Base-by-base conservation (phyloP, 2,113 vertebrate species). In the Onychostoma macrolepis region DNA sequence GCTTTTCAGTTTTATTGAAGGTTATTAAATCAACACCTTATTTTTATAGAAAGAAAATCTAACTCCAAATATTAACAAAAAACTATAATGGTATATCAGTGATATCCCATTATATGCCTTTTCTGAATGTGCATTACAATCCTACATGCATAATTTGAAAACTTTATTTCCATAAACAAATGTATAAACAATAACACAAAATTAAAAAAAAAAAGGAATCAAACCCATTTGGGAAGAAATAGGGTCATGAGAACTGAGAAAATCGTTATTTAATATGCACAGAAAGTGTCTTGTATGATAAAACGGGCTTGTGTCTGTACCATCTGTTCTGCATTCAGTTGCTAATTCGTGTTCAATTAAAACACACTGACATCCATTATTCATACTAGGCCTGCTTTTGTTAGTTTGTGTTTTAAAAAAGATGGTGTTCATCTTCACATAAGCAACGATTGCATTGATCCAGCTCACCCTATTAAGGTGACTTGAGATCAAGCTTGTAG, bases 281-380 rank as follows among this genome's bases (percentile, higher is more conserved):
- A 85, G 28, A 53, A 82, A 80, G 48, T 45, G 53, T 83, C 50
- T 36, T 79, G 75, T 61, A 53, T 85, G 80, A 87, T 50, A 84
- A 87, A 84, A 89, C 85, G 30, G 43, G 28, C 43, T 30, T 89
- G 77, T 78, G 76, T 74, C 33, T 65, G 61, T 21, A 41, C 81
- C 90, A 90, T 83, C 81, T 89, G 86, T 80, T 85, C 78, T 61
- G 83, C 77, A 91, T 90, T 89, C 84, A 90, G 65, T 87, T 87
- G 86, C 84, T 89, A 85, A 89, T 91, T 89, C 77, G 28, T 72
- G 69, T 63, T 86, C 69, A 82, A 81, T 87, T 81, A 89, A 89
- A 90, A 89, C 80, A 80, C 65, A 89, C 36, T 84, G 63, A 36
- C 80, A 85, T 90, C 84, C 76, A 87, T 91, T 89, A 90, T 91